Conservation (phyloP, 2,888 invertebrate species). For the Patella pellucida region DNA sequence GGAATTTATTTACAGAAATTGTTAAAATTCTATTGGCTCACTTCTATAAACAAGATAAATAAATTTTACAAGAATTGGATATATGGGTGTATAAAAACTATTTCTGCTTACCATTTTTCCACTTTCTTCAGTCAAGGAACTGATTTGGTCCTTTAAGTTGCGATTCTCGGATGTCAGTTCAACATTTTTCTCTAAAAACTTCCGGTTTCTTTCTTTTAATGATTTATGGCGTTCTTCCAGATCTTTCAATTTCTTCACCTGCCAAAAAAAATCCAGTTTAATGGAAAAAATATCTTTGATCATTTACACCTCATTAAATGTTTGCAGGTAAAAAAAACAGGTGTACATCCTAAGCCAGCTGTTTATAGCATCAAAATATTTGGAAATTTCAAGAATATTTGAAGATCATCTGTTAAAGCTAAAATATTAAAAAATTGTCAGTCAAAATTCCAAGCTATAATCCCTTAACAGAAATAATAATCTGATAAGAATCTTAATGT, state of each 20-base stretch:
- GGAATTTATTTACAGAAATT: too few species aligned
- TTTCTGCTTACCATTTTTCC: conserved; percentile 52
- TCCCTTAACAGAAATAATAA: too few species aligned
- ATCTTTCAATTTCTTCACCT: conserved; percentile 60
- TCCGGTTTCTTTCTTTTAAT: conserved; percentile 62
- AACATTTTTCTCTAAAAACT: conserved; percentile 65
- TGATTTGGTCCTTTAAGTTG: conserved; percentile 56
- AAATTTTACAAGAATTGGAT: too few species aligned
- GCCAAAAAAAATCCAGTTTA: conserved; percentile 13
- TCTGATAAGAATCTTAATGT: too few species aligned
- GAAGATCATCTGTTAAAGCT: too few species aligned
- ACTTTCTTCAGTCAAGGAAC: conserved; percentile 53
- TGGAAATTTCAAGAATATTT: too few species aligned
- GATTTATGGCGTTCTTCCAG: conserved; percentile 60
- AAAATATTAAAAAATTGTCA: too few species aligned
- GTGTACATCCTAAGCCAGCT: conserved; percentile 10
- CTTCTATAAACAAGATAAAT: too few species aligned
- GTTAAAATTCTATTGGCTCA: too few species aligned
- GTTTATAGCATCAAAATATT: too few species aligned
- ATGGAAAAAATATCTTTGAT: too few species aligned
- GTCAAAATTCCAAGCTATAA: too few species aligned
- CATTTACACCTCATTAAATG: conserved; percentile 14
- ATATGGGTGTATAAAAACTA: neutral
- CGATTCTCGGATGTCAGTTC: conserved; percentile 60
- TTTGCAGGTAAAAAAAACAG: conserved; percentile 19